phyloP scores from a whole-genome alignment of 2,888 invertebrate genomes.

The Macaria notata region DNA sequence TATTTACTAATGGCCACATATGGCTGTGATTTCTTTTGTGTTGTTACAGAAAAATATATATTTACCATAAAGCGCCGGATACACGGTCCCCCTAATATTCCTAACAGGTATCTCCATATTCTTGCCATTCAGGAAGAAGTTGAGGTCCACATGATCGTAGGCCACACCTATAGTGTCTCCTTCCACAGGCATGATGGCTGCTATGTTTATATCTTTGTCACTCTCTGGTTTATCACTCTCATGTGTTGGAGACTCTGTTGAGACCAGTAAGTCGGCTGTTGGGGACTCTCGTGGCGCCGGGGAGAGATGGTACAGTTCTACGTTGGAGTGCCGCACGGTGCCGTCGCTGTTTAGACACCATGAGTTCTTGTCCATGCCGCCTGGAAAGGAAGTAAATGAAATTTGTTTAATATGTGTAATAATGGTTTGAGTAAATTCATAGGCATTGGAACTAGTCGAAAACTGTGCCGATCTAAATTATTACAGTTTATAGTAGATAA shows the following conservation, averaged over 20 bases:
- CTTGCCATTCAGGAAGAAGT: conserved; percentile 96
- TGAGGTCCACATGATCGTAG: conserved; percentile 97
- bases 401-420: neutral
- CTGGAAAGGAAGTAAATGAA: conserved; percentile 44
- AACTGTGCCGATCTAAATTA: too few species aligned
- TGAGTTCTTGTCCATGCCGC: conserved; percentile 93
- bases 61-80: conserved; percentile 95
- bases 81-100: conserved; percentile 94
- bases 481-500: too few species aligned
- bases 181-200: conserved; percentile 87
- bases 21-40: too few species aligned
- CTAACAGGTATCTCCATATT: conserved; percentile 92
- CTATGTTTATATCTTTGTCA: conserved; percentile 49
- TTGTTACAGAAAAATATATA: too few species aligned
- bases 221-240: conserved; percentile 58
- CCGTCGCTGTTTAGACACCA: conserved; percentile 98
- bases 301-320: conserved; percentile 87
- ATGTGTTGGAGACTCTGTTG: conserved; percentile 60
- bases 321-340: conserved; percentile 91
- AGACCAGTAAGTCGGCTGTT: conserved; percentile 67
- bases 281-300: conserved; percentile 71
- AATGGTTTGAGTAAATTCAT: neutral
- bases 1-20: too few species aligned
- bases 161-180: conserved; percentile 97
- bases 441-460: too few species aligned